phyloP scores from a whole-genome alignment of 2,113 vertebrate species.

The mouse (Mus musculus) region GRCm39 chr16:71388501-71389000 shows the following conservation, averaged over 20 bases:
- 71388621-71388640: background rate
- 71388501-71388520: background rate
- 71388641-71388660: background rate
- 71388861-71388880: background rate
- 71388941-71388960: background rate
- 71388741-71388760: background rate
- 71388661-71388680: background rate
- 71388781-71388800: background rate
- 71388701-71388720: background rate
- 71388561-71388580: background rate
- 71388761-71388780: background rate
- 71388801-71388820: background rate
- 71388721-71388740: background rate
- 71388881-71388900: background rate
- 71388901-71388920: background rate
- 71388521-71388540: background rate
- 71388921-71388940: background rate
- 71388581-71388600: background rate
- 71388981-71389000: background rate
- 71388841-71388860: background rate
- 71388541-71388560: background rate
- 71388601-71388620: background rate
- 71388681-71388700: background rate
- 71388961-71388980: background rate
- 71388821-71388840: background rate